These are phyloP conservation scores for Tursiops truncatus DNA, from an alignment of 2,113 vertebrate genomes.

Conservation along the genomic window DNA sequence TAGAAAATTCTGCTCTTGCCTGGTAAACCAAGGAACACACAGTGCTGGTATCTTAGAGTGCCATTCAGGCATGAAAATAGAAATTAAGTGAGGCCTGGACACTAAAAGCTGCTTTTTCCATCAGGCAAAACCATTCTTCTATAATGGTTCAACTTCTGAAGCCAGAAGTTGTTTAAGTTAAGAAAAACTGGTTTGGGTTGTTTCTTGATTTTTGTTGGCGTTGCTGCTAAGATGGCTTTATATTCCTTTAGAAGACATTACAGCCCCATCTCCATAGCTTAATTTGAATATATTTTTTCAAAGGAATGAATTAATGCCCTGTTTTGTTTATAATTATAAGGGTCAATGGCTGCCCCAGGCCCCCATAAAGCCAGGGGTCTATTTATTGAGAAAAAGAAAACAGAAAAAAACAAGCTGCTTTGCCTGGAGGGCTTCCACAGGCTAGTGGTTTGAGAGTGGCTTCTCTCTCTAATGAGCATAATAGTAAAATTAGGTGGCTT, in stretches of 20 bases:
- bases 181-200: not conserved
- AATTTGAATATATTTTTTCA: constrained; percentile 47
- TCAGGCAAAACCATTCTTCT: constrained; percentile 2
- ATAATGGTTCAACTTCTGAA: not conserved
- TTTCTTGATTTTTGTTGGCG: constrained; percentile 26
- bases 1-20: not conserved
- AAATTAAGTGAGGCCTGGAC: not conserved
- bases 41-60: not conserved
- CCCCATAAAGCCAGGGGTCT: constrained; percentile 26
- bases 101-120: not conserved
- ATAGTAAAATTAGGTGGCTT: constrained; percentile 27
- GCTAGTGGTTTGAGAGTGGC: not conserved
- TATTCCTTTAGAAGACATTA: constrained; percentile 14
- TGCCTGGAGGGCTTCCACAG: not conserved
- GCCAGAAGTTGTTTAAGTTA: constrained; percentile 49
- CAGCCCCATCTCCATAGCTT: not conserved
- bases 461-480: constrained; percentile 43
- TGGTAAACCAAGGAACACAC: not conserved
- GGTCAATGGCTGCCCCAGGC: constrained; percentile 18
- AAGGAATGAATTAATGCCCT: constrained; percentile 22
- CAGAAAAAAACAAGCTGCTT: constrained; percentile 48
- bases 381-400: constrained; percentile 18
- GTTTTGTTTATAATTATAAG: constrained; percentile 60
- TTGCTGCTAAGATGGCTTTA: constrained; percentile 33
- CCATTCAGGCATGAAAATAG: not conserved